Percentiles rank a stretch among this genome's conserved stretches.
phyloP scores from a whole-genome alignment of 2,797 vertebrate genomes.

The Helicolenus hilgendorfi region DNA sequence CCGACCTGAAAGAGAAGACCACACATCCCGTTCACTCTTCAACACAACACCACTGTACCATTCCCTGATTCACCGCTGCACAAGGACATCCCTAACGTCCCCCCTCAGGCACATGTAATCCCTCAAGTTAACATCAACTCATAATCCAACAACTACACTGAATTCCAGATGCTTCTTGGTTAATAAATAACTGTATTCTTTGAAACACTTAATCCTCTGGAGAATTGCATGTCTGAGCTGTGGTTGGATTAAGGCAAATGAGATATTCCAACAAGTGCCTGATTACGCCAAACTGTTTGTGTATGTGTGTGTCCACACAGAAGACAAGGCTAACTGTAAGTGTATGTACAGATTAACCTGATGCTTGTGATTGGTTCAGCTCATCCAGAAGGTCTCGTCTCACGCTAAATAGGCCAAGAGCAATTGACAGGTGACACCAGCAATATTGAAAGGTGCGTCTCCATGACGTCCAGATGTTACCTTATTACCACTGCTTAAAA shows the following conservation, averaged over 20 bases:
- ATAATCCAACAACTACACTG: slow-evolving; percentile 61
- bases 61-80: slow-evolving; percentile 19
- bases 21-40: slow-evolving; percentile 56
- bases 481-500: slow-evolving; percentile 30
- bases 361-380: slow-evolving; percentile 63
- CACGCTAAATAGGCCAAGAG: slow-evolving; percentile 62
- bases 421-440: slow-evolving; percentile 64
- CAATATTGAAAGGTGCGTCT: slow-evolving; percentile 16
- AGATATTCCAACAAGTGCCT: slow-evolving; percentile 48
- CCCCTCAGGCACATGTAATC: slow-evolving; percentile 66
- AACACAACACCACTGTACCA: slow-evolving; percentile 13
- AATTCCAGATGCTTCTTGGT: slow-evolving; percentile 68
- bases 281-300: slow-evolving; percentile 1
- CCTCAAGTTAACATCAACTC: slow-evolving; percentile 65
- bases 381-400: slow-evolving; percentile 61
- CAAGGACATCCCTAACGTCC: slow-evolving; percentile 43
- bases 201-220: slow-evolving; percentile 61
- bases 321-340: slow-evolving; percentile 44
- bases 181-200: slow-evolving; percentile 72
- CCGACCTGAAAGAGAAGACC: slow-evolving; percentile 79
- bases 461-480: slow-evolving; percentile 57
- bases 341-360: slow-evolving; percentile 72
- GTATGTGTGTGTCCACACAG: slow-evolving; percentile 13
- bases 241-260: slow-evolving; percentile 66
- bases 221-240: slow-evolving; percentile 69